Evolutionary conservation across 2,113 vertebrate genomes (phyloP).

Genomic region (Sinocyclocheilus maitianheensis): DNA sequence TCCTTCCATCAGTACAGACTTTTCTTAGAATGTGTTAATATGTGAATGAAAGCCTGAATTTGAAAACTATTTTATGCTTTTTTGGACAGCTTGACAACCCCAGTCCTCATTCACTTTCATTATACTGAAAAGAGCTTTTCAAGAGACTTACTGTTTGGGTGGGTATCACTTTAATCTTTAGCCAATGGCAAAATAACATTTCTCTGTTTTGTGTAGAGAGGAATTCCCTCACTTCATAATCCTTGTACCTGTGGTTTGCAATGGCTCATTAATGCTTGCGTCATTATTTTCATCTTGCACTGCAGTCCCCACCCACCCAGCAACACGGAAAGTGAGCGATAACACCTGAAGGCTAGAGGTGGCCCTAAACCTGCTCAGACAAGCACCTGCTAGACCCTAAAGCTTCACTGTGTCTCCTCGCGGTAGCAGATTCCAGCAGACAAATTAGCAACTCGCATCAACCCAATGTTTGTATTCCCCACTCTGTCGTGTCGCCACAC

Average conservation of each 20-base stretch:
- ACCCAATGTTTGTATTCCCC: slow-evolving; percentile 64
- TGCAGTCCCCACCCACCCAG: slow-evolving; percentile 40
- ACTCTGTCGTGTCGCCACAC: slow-evolving; percentile 60
- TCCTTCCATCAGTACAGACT: neutral
- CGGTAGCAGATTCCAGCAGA: slow-evolving; percentile 70
- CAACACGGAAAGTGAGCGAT: neutral
- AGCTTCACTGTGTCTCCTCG: slow-evolving; percentile 60
- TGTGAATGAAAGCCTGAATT: neutral
- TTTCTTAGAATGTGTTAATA: neutral
- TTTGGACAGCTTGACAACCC: neutral
- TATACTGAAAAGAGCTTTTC: neutral
- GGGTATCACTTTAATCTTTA: slow-evolving; percentile 24
- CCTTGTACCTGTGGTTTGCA: slow-evolving; percentile 68
- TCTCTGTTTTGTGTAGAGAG: slow-evolving; percentile 59
- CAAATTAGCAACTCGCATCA: slow-evolving; percentile 55
- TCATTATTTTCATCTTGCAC: slow-evolving; percentile 49
- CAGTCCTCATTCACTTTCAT: neutral
- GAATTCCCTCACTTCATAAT: slow-evolving; percentile 69
- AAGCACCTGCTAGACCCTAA: slow-evolving; percentile 74
- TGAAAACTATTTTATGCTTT: neutral
- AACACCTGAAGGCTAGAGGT: slow-evolving; percentile 63
- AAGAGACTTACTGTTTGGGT: slow-evolving; percentile 2
- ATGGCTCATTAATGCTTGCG: slow-evolving; percentile 63
- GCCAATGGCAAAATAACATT: slow-evolving; percentile 30
- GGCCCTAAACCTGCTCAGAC: slow-evolving; percentile 73